Percentiles rank a stretch among this genome's conserved stretches.
Evolutionary conservation across 2,888 invertebrate genomes (phyloP).

Genomic region (Strigamia crassipes): DNA sequence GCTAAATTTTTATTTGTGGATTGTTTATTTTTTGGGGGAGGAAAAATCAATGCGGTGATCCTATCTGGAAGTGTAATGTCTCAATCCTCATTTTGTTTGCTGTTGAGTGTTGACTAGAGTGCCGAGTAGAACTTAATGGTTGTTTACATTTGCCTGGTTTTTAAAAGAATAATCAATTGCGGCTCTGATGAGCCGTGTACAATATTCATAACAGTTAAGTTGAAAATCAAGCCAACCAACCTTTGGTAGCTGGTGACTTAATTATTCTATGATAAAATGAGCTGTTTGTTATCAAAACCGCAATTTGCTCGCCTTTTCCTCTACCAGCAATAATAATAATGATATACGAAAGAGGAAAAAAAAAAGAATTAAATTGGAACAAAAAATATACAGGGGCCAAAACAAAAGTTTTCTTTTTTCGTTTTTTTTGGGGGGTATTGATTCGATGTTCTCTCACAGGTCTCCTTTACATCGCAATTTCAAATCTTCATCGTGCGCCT

Average conservation of each 20-base stretch:
- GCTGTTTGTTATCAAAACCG: background rate
- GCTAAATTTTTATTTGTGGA: too few relatives aligned
- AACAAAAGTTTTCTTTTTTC: background rate
- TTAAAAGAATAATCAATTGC: constrained; percentile 22
- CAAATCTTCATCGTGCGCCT: constrained; percentile 14
- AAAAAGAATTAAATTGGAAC: background rate
- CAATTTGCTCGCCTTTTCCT: background rate
- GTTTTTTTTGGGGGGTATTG: background rate
- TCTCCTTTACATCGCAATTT: constrained; percentile 20
- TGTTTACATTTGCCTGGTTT: constrained; percentile 30
- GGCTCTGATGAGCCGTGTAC: background rate
- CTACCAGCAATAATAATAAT: background rate
- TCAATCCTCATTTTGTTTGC: constrained; percentile 19
- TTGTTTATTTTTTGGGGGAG: too few relatives aligned
- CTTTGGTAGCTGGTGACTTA: background rate
- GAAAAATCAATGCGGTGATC: background rate
- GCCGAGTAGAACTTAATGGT: constrained; percentile 6
- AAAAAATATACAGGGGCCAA: background rate
- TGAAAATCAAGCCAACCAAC: background rate
- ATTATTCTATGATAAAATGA: background rate
- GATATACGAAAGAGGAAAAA: background rate
- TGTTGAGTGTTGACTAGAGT: constrained; percentile 20
- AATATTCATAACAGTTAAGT: constrained; percentile 1
- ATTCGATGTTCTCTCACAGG: background rate
- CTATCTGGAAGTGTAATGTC: background rate